Evolutionary conservation across 2,113 vertebrate genomes (phyloP).

Genomic region (Megalops atlanticus): DNA sequence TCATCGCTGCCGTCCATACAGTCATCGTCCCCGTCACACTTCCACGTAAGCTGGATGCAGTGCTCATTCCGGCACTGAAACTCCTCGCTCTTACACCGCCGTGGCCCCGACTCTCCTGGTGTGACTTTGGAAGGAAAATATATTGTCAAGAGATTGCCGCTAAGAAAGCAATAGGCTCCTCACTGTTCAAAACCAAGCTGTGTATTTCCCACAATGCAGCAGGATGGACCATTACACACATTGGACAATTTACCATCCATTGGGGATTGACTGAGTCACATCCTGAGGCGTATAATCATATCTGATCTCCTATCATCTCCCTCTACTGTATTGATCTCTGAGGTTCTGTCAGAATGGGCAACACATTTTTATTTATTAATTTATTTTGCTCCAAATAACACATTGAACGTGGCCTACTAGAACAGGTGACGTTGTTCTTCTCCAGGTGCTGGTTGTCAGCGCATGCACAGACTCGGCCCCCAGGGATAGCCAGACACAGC

Average conservation of each 20-base stretch:
- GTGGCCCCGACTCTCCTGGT: slow-evolving; percentile 59
- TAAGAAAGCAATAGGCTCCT: neutral
- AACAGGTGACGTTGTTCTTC: slow-evolving; percentile 79
- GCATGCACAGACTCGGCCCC: slow-evolving; percentile 81
- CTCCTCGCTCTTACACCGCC: slow-evolving; percentile 73
- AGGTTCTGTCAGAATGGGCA: too few species aligned
- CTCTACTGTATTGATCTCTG: slow-evolving; percentile 4
- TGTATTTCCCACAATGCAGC: neutral
- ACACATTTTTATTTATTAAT: too few species aligned
- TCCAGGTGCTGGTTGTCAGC: slow-evolving; percentile 81
- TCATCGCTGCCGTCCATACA: slow-evolving; percentile 84
- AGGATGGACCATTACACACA: neutral
- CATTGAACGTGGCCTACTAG: slow-evolving; percentile 62
- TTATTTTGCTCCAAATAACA: slow-evolving; percentile 8
- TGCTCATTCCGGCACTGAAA: slow-evolving; percentile 80
- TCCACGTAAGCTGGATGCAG: slow-evolving; percentile 81
- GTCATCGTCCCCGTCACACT: slow-evolving; percentile 83
- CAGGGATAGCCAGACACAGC: slow-evolving; percentile 80
- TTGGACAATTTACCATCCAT: neutral
- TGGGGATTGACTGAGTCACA: slow-evolving; percentile 19
- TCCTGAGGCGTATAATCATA: slow-evolving; percentile 28
- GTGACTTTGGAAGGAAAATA: slow-evolving; percentile 60
- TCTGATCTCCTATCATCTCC: slow-evolving; percentile 24
- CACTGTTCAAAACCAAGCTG: neutral
- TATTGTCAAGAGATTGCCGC: neutral